Conservation (phyloP, 1,140 invertebrate species). For the Psilanteris sp. region DNA sequence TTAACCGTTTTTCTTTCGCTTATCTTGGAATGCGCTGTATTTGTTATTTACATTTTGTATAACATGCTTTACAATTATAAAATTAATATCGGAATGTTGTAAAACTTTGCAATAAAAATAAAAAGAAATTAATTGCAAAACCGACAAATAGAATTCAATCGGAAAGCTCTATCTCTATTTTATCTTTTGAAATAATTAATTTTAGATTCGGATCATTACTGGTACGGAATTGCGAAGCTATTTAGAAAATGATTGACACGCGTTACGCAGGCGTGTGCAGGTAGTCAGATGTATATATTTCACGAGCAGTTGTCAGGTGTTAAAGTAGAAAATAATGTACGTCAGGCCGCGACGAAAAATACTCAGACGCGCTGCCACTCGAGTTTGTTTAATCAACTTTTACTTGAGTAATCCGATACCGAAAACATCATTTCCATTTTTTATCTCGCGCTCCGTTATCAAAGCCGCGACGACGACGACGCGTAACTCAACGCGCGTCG, state of each 20-base stretch:
- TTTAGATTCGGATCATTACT: constrained; percentile 28
- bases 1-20: no score
- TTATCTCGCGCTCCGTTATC: no score
- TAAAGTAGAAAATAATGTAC: constrained; percentile 40
- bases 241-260: constrained; percentile 49
- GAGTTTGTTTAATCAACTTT: constrained; percentile 7
- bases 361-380: not conserved
- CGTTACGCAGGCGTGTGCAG: constrained; percentile 9
- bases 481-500: no score
- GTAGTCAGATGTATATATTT: constrained; percentile 44
- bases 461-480: no score
- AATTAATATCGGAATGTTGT: no score
- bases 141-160: no score
- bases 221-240: constrained; percentile 25
- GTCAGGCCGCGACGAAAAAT: constrained; percentile 3
- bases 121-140: not conserved
- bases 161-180: no score
- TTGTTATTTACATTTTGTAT: no score
- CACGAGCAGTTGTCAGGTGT: constrained; percentile 36
- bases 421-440: no score
- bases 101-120: no score
- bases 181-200: constrained; percentile 8
- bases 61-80: no score
- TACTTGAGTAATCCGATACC: not conserved
- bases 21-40: no score